Conservation (phyloP, 2,113 vertebrate species). For the Martes martes region DNA sequence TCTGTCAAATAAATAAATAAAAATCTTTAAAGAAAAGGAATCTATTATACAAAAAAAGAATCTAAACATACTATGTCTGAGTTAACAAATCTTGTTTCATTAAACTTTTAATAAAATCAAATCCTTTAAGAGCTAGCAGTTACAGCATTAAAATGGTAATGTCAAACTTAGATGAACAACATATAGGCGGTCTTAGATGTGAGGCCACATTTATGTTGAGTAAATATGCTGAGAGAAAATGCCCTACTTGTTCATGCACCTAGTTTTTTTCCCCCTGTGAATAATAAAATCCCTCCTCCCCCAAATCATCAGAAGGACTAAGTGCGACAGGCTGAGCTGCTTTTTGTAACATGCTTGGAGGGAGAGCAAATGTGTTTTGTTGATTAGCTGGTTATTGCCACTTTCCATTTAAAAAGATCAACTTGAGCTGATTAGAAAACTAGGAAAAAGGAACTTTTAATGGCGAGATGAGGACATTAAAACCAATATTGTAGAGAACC, state of each 20-base stretch:
- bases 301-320: neutral
- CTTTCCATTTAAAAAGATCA: constrained; percentile 51
- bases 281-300: neutral
- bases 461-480: constrained; percentile 46
- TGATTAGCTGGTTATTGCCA: constrained; percentile 49
- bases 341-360: constrained; percentile 25
- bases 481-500: constrained; percentile 38
- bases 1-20: no score
- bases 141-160: neutral
- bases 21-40: neutral
- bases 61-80: neutral
- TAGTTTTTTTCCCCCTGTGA: neutral
- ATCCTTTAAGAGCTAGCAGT: neutral
- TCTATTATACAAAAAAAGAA: neutral
- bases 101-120: constrained; percentile 47
- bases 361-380: constrained; percentile 47
- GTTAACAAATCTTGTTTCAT: constrained; percentile 33
- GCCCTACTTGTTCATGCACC: neutral
- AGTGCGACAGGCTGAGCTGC: neutral
- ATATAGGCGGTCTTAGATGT: neutral
- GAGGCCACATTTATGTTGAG: neutral
- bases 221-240: constrained; percentile 17
- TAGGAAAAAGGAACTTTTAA: constrained; percentile 47
- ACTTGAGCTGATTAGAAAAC: constrained; percentile 47
- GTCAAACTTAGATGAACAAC: constrained; percentile 40